phyloP scores from a whole-genome alignment of 2,888 invertebrate genomes.

The Phanerotoma sp. region DNA sequence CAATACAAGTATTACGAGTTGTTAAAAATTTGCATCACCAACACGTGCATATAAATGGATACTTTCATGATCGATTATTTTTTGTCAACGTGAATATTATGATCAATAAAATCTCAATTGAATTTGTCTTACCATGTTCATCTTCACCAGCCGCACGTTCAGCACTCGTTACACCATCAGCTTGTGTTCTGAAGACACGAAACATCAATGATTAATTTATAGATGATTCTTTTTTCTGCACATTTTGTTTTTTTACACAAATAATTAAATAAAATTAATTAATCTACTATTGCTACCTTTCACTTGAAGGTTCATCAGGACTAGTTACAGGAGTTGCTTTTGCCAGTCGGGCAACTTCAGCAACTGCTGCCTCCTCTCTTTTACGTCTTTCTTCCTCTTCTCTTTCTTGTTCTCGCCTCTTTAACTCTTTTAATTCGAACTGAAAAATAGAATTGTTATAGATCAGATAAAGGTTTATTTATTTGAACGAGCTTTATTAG shows the following conservation, averaged over 20 bases:
- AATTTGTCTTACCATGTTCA: slow-evolving; percentile 53
- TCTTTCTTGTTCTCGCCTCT: slow-evolving; percentile 74
- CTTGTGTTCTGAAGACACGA: slow-evolving; percentile 44
- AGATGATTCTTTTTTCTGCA: no score
- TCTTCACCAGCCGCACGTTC: slow-evolving; percentile 54
- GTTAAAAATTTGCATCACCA: slow-evolving; percentile 14
- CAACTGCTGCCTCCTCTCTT: slow-evolving; percentile 78
- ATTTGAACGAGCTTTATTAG: no score
- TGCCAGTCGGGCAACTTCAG: slow-evolving; percentile 71
- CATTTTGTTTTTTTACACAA: no score
- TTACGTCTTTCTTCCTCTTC: slow-evolving; percentile 66
- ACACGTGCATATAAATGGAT: slow-evolving; percentile 28
- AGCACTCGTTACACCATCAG: slow-evolving; percentile 49
- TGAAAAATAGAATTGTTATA: slow-evolving; percentile 52
- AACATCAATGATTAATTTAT: slow-evolving; percentile 8
- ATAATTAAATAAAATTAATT: no score
- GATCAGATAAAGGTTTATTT: no score
- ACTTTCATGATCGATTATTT: slow-evolving; percentile 33
- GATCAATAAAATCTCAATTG: no score
- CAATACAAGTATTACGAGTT: not conserved
- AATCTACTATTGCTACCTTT: slow-evolving; percentile 50
- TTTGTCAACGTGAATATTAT: no score
- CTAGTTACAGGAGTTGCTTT: slow-evolving; percentile 57
- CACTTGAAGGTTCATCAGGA: slow-evolving; percentile 55
- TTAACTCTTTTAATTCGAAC: slow-evolving; percentile 97